Base-by-base conservation (phyloP, 2,797 vertebrate species). In the Typhlichthys eigenmanni region DNA sequence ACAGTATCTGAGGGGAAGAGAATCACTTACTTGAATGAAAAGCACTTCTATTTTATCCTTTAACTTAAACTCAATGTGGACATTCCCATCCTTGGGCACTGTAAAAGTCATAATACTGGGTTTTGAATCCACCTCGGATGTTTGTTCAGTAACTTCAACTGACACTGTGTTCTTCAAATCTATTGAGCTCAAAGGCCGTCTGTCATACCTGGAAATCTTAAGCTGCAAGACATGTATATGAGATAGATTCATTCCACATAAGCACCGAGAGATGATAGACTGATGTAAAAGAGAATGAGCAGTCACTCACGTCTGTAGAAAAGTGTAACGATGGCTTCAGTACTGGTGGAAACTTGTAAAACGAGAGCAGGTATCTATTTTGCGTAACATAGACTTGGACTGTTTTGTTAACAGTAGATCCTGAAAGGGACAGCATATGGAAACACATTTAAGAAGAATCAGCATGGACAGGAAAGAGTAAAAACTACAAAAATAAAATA, bases 311-410 rank as follows among this genome's bases (percentile, higher is more conserved):
- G n/a, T 59, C 76, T 7, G 85, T 47, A 13, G 32, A 79, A 62
- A 90, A 89, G 55, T 69, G 13, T 65, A 91, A 68, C 4, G 81
- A 72, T 3, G 89, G 88, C 64, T 85, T 89, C 0, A 88, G 73
- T 2, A 64, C 68, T 0, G 10, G 16, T 16, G 88, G 79, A 2
- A 72, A 64, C 55, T 69, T 57, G 2, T 59, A 65, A 70, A 92
- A 90, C 9, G 5, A 11, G 1, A 92, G 83, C 60, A 71, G 76
- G 72, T 82, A 86, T 7, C 0, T 3, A 0, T 60, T 72, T 51
- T 34, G 45, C 24, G 61, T 48, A 0, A 79, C 10, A 0, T 59
- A 71, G 60, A 89, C 80, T 7, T 75, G 46, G 7, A 70, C 59
- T 0, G 62, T 72, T 79, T 69, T 83, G 47, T 78, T 79, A 66